A percentile compares a stretch with the other conserved stretches of the same genome.
phyloP scores from a whole-genome alignment of 2,113 vertebrate species.

The Pimephales promelas region DNA sequence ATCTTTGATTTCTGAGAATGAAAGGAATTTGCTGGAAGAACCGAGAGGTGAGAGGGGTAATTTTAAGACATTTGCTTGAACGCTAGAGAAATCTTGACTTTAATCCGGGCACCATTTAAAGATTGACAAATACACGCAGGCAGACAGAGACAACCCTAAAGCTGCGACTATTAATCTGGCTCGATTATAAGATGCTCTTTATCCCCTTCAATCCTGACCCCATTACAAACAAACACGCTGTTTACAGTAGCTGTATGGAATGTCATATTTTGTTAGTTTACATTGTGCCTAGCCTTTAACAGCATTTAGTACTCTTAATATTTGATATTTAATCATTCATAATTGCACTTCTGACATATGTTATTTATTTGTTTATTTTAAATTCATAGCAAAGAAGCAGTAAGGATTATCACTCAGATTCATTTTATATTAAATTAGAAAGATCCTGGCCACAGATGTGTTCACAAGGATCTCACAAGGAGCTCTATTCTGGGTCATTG shows the following conservation, averaged over 20 bases:
- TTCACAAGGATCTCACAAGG: constrained; percentile 8
- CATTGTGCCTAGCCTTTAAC: neutral
- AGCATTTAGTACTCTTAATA: neutral
- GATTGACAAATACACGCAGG: constrained; percentile 61
- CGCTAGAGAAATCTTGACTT: constrained; percentile 60
- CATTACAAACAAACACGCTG: constrained; percentile 24
- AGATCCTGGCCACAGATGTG: neutral
- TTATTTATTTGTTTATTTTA: neutral
- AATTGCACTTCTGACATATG: neutral
- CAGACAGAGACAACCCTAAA: constrained; percentile 51
- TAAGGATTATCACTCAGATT: constrained; percentile 15
- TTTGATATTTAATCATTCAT: neutral
- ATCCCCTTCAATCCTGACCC: constrained; percentile 37
- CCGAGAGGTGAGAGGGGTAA: constrained; percentile 27
- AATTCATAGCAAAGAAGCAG: neutral
- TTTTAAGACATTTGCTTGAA: constrained; percentile 65
- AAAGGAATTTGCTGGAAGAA: constrained; percentile 51
- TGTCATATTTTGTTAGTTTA: neutral
- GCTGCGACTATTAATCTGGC: constrained; percentile 74
- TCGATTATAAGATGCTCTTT: constrained; percentile 55
- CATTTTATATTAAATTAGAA: constrained; percentile 29
- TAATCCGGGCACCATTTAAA: constrained; percentile 66
- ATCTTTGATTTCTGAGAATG: constrained; percentile 72
- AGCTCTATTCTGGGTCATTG: constrained; percentile 27
- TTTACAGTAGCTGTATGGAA: constrained; percentile 28